Base-by-base conservation (phyloP, 1,140 invertebrate species). In the Heliconius hermathena region DNA sequence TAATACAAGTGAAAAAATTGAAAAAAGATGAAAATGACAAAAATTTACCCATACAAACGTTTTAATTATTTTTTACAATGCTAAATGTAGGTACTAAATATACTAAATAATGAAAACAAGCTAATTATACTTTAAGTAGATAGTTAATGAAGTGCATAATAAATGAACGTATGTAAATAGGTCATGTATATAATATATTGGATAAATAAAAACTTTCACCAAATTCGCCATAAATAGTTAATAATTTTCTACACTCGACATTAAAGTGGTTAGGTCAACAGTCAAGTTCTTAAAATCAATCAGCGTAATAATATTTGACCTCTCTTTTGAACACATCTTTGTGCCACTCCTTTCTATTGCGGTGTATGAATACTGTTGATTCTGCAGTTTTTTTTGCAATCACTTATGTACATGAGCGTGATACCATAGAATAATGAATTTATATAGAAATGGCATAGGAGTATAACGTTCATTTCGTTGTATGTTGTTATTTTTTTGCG, bases 341-440 rank as follows among this genome's bases (percentile, higher is more conserved):
- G 57, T 16, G 60, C 60, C 60, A 66, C 26, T 66, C 26, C 26
- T 26, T 66, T 66, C 60, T 66, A 29, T 66, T 66, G 22, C 60
- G 4, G 3, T 22, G 60, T 29, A 29, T 66, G 26, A 57, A 57
- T 2, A 18, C 22, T 66, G 57, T 60, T 60, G 57, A 60, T 60
- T 60, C 57, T 60, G 57, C 57, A 60, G 57, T n/a, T 60, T 60
- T 60, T 49, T 60, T 60, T 54, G 57, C 57, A 60, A 60, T 60
- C 57, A 26, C 57, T 60, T 60, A 60, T 26, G 57, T 60, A 11
- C 9, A 60, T 60, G 22, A 60, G n/a, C 57, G 22, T 60, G 57
- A 26, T 13, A 22, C 11, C 57, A 60, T 11, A 60, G 57, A 60
- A 13, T 60, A 26, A 26, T 60, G 11, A 26, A 3, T 11, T 20